phyloP scores from a whole-genome alignment of 2,888 invertebrate species.

The Girardia tigrina region DNA sequence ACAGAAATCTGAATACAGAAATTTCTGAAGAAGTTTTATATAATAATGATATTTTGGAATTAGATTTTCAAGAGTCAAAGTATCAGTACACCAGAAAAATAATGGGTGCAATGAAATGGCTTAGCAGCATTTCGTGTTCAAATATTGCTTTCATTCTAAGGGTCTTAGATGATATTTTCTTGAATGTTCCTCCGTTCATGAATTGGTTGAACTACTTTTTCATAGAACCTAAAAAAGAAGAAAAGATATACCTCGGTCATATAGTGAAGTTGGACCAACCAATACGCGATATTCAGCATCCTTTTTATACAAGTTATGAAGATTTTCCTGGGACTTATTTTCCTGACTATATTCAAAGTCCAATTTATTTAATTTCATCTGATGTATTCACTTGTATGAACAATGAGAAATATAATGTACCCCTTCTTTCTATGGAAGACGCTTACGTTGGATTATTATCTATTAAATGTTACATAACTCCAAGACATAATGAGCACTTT shows the following conservation, averaged over 20 bases:
- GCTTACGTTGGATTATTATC: conserved; percentile 39
- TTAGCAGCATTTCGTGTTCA: neutral
- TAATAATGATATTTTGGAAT: conserved; percentile 38
- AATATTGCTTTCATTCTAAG: neutral
- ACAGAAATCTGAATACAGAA: conserved; percentile 26
- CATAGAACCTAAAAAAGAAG: neutral
- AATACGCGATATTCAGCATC: conserved; percentile 37
- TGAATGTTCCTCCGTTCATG: conserved; percentile 38
- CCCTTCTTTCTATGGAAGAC: conserved; percentile 39
- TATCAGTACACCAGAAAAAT: conserved; percentile 39
- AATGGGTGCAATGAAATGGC: conserved; percentile 37
- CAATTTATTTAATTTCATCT: conserved; percentile 38
- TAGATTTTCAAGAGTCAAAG: conserved; percentile 37
- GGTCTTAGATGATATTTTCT: conserved; percentile 38
- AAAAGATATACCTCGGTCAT: conserved; percentile 37
- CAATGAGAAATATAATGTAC: conserved; percentile 30
- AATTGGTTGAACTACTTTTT: conserved; percentile 37
- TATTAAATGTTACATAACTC: conserved; percentile 35
- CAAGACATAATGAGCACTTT: conserved; percentile 39
- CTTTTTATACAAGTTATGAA: conserved; percentile 36
- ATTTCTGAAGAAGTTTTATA: conserved; percentile 34
- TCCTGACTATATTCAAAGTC: conserved; percentile 39
- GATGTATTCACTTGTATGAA: conserved; percentile 36
- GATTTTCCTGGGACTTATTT: conserved; percentile 37
- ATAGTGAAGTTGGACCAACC: conserved; percentile 38